Percentiles rank a stretch among this genome's conserved stretches.
Conservation (phyloP, 2,888 invertebrate species). For the Tiliacea citrago region DNA sequence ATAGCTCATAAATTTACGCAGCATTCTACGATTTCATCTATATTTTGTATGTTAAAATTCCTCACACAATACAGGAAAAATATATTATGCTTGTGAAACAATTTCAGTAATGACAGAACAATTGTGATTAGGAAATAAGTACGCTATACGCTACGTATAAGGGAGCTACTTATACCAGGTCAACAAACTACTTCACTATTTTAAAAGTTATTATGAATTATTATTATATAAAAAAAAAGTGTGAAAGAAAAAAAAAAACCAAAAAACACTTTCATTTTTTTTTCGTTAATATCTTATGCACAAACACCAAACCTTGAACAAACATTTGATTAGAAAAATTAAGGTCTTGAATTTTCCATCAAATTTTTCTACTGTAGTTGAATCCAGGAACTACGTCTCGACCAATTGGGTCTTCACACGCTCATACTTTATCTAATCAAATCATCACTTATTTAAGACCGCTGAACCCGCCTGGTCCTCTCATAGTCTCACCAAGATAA, state of each 20-base stretch:
- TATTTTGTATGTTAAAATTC: background rate
- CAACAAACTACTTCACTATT: background rate
- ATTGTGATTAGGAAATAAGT: background rate
- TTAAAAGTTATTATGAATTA: background rate
- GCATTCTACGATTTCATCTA: background rate
- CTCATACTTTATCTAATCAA: too few species aligned
- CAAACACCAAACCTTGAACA: background rate
- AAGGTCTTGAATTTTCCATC: background rate
- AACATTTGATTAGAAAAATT: background rate
- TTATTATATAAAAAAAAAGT: too few species aligned
- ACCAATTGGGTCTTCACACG: background rate
- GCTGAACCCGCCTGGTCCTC: background rate
- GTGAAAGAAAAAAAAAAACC: too few species aligned
- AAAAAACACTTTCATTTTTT: too few species aligned
- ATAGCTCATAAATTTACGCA: background rate
- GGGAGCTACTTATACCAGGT: accelerated
- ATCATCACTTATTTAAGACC: background rate
- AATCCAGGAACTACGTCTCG: too few species aligned
- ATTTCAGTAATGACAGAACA: too few species aligned
- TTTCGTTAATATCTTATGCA: background rate
- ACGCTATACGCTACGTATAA: too few species aligned
- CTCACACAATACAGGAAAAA: background rate
- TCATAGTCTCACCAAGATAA: background rate
- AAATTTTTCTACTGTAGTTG: background rate
- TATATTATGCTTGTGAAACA: background rate